Base-by-base conservation (phyloP, 2,113 vertebrate genomes). In the Ceyx margarethae region DNA sequence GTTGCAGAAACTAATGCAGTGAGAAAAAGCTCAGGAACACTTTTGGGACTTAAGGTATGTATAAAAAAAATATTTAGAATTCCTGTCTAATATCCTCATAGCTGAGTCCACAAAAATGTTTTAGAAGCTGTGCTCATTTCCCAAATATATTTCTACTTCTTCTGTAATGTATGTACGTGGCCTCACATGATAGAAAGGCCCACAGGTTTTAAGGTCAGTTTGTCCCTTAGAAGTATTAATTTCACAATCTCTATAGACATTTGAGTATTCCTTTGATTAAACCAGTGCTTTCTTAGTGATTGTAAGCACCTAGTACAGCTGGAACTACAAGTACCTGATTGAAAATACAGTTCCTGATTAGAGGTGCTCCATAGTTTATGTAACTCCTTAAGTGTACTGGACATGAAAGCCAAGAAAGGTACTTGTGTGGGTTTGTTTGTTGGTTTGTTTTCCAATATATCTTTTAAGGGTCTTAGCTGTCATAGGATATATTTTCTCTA, bases 281-380 rank as follows among this genome's bases (percentile, higher is more conserved):
- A 29, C 4, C 35, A 54, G 45, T 29, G 13, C 23, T 67, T 84
- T 84, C 51, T 35, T 54, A 81, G 61, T 48, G 56, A 35, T 35
- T 66, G 5, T 67, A 81, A 93, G 64, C 21, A 33, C 15, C n/a
- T 60, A 56, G 12, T 69, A 86, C 60, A 83, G n/a, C 60, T 87
- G 56, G 77, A 91, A 80, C 31, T 77, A 46, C 3, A 76, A 85
- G 75, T 64, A 56, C 14, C 31, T 87, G 46, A 85, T 43, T 43
- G 22, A 87, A 93, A 91, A 85, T 58, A 28, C 11, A 17, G 58
- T 85, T 90, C 58, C 67, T 85, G 83, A 94, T 88, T 82, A 85
- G 26, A 80, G 13, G 13, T 61, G 58, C 31, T 90, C 43, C 50
- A 75, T 50, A 78, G 25, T 37, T 50, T 48, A 48, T 48, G 21